A percentile compares a stretch with the other conserved stretches of the same genome.
Evolutionary conservation across 2,797 vertebrate genomes (phyloP).

Genomic region (Lateolabrax maculatus): DNA sequence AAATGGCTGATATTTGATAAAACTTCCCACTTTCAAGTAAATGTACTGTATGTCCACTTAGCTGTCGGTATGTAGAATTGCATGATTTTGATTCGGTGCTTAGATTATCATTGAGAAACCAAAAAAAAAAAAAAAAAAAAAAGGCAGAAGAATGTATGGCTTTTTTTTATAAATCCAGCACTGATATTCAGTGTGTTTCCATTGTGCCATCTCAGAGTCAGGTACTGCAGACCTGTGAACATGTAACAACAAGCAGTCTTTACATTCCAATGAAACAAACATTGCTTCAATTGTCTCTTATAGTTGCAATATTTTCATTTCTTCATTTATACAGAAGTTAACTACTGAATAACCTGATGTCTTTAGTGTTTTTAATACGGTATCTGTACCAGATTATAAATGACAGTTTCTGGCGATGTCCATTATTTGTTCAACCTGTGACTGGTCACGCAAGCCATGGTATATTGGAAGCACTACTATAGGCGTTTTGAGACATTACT

Average conservation of each 20-base stretch:
- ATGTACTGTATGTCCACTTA: slow-evolving; percentile 5
- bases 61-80: slow-evolving; percentile 23
- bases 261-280: slow-evolving; percentile 39
- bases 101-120: slow-evolving; percentile 46
- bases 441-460: slow-evolving; percentile 1
- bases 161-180: slow-evolving; percentile 11
- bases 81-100: slow-evolving; percentile 38
- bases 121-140: slow-evolving; percentile 21
- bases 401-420: slow-evolving; percentile 45
- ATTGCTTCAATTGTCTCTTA: slow-evolving; percentile 23
- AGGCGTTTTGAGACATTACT: slow-evolving; percentile 27
- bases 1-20: slow-evolving; percentile 27
- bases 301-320: slow-evolving; percentile 27
- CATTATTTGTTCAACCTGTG: slow-evolving; percentile 16
- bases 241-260: slow-evolving; percentile 38
- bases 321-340: slow-evolving; percentile 31
- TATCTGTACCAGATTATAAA: slow-evolving; percentile 25
- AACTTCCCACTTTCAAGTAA: slow-evolving; percentile 27
- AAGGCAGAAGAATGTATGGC: neutral
- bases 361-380: neutral
- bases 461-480: slow-evolving; percentile 43
- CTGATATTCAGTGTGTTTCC: slow-evolving; percentile 39
- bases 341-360: slow-evolving; percentile 16
- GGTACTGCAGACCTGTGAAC: slow-evolving; percentile 38
- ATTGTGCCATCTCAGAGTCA: slow-evolving; percentile 62